Conservation (phyloP, 2,888 invertebrate genomes). For the Chesias legatella region DNA sequence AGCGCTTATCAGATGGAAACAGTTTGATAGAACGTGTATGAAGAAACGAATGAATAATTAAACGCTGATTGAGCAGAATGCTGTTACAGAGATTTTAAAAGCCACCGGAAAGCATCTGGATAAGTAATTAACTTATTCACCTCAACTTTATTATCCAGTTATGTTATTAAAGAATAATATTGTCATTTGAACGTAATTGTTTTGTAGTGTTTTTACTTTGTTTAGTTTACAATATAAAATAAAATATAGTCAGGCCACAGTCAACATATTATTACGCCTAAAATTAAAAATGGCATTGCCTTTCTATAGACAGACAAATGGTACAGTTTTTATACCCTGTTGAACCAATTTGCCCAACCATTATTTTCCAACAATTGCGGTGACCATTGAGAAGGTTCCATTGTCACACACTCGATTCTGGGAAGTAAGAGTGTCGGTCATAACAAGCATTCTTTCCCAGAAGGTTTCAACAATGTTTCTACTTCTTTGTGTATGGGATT, state of each 20-base stretch:
- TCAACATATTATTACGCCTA: too few relatives aligned
- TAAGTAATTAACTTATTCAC: background rate
- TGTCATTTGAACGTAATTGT: too few relatives aligned
- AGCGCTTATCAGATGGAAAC: slow-evolving; percentile 11
- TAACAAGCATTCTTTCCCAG: slow-evolving; percentile 16
- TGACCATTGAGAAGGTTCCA: slow-evolving; percentile 11
- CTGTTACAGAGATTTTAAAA: too few relatives aligned
- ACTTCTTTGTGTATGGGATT: slow-evolving; percentile 15
- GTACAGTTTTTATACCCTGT: background rate
- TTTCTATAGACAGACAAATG: too few relatives aligned
- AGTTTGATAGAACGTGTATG: slow-evolving; percentile 1
- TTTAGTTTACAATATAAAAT: too few relatives aligned
- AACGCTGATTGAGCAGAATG: background rate
- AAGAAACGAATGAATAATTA: background rate
- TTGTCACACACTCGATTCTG: slow-evolving; percentile 17
- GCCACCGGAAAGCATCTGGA: background rate
- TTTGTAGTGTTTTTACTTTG: too few relatives aligned
- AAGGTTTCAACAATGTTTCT: slow-evolving; percentile 7
- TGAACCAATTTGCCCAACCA: slow-evolving; percentile 3
- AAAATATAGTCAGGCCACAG: too few relatives aligned
- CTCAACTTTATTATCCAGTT: background rate
- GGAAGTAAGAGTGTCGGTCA: slow-evolving; percentile 13
- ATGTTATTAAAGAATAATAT: too few relatives aligned
- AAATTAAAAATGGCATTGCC: too few relatives aligned
- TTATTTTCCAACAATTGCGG: slow-evolving; percentile 14